These are phyloP conservation scores for Adelognathus sp. DNA, from an alignment of 2,888 invertebrate genomes.

Conservation along the genomic window DNA sequence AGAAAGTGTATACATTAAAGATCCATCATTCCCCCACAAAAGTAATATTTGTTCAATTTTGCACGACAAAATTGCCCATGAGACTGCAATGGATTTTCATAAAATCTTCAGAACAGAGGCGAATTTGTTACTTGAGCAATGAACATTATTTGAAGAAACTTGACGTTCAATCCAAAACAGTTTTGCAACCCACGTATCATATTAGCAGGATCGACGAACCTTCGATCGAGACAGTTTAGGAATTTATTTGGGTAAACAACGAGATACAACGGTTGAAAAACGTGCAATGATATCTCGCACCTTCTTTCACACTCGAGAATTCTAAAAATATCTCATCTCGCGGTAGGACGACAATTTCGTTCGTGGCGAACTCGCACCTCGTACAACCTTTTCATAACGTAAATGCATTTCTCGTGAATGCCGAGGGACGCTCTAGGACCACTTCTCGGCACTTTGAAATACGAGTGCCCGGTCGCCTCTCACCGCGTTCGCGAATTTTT, in stretches of 20 bases:
- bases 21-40: no score
- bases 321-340: not conserved
- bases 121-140: no score
- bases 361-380: not conserved
- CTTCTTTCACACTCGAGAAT: not conserved
- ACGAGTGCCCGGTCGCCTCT: not conserved
- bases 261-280: not conserved
- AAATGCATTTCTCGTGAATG: constrained; percentile 5
- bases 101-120: no score
- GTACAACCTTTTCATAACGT: constrained; percentile 8
- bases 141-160: no score
- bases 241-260: not conserved
- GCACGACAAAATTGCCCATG: no score
- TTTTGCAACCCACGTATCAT: not conserved
- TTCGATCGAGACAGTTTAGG: not conserved
- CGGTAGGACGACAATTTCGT: not conserved
- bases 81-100: no score
- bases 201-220: not conserved
- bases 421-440: not conserved
- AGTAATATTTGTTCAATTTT: no score
- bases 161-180: no score
- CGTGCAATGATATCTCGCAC: not conserved
- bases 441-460: constrained; percentile 18
- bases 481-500: not conserved
- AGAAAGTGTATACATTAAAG: no score